Evolutionary conservation across 2,888 invertebrate genomes (phyloP), one percentile per base, ranked within the genome.

Genomic region (Mythimna vitellina): DNA sequence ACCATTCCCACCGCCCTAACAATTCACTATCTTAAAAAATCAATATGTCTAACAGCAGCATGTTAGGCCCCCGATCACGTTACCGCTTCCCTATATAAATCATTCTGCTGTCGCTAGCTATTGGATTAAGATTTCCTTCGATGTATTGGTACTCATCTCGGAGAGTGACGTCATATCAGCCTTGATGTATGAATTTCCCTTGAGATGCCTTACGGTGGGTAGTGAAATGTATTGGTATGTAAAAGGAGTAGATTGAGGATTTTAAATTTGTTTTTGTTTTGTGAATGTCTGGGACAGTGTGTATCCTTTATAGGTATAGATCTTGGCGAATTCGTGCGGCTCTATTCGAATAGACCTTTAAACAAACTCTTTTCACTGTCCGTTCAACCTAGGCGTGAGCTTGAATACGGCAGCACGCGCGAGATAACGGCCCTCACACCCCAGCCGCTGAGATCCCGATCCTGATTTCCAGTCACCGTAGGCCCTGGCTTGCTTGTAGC

Each of bases 61-160:
- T 92, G 70, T 91, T 95, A 93, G 60, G 81, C 81, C 70, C 84
- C 89, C 84, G 90, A 93, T 92, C 89, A 88, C 81, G 83, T 77
- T 83, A 90, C 89, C 83, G 83, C 88, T 89, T 88, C 88, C 86
- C 89, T 88, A 88, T 92, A 95, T 95, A 95, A 94, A 95, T 95
- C 95, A 95, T 89, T 92, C 90, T 89, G 92, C 92, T 93, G 95
- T 95, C 95, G 91, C 91, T 82, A 83, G 87, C 92, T 94, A 95
- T 95, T 95, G 93, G 94, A 95, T 95, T 95, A 95, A 95, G 95
- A 95, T 95, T 95, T 95, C 89, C 91, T 78, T 87, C 83, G 84
- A 89, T 89, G 90, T 92, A 88, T 91, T 78, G 83, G 83, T 81
- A 76, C 71, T 91, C 93, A 93, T 93, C 93, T 92, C 85, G 87